Percentiles rank a stretch among this genome's conserved stretches.
These are phyloP conservation scores for Ophioninae sp. DNA, from an alignment of 2,888 invertebrate genomes.

Conservation along the genomic window DNA sequence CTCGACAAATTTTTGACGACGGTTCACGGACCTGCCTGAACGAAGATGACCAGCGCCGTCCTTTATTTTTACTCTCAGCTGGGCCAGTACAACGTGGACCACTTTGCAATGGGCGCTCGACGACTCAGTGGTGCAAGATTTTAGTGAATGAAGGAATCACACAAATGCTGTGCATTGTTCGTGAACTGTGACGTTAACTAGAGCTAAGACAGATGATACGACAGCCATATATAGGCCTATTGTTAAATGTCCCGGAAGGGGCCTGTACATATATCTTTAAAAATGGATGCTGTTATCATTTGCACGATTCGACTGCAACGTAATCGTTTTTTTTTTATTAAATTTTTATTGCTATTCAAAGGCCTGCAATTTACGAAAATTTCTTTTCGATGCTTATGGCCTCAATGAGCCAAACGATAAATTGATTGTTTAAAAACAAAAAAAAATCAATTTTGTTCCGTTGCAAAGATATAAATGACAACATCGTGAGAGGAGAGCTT, in stretches of 20 bases:
- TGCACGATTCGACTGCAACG: background rate
- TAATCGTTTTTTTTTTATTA: slow-evolving; percentile 1
- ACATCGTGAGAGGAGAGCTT: slow-evolving; percentile 37
- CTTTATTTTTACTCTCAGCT: background rate
- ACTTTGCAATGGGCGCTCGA: background rate
- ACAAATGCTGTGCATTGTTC: slow-evolving; percentile 54
- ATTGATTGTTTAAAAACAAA: background rate
- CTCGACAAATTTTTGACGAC: slow-evolving; percentile 73
- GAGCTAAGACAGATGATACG: slow-evolving; percentile 13
- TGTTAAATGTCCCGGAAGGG: slow-evolving; percentile 37
- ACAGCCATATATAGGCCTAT: slow-evolving; percentile 33
- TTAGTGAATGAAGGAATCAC: background rate
- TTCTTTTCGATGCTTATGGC: background rate
- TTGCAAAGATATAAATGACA: background rate
- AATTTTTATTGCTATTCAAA: background rate
- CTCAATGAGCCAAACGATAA: no score
- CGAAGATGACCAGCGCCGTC: background rate
- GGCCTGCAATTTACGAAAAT: background rate
- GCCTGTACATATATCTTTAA: slow-evolving; percentile 33
- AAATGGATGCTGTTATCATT: background rate
- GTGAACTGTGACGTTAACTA: background rate
- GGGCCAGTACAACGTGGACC: background rate
- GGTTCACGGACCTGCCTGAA: slow-evolving; percentile 73
- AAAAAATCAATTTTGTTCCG: background rate
- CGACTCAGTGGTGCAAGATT: background rate